Base-by-base conservation (phyloP, 2,888 invertebrate genomes). In the Drosophila borborema region DNA sequence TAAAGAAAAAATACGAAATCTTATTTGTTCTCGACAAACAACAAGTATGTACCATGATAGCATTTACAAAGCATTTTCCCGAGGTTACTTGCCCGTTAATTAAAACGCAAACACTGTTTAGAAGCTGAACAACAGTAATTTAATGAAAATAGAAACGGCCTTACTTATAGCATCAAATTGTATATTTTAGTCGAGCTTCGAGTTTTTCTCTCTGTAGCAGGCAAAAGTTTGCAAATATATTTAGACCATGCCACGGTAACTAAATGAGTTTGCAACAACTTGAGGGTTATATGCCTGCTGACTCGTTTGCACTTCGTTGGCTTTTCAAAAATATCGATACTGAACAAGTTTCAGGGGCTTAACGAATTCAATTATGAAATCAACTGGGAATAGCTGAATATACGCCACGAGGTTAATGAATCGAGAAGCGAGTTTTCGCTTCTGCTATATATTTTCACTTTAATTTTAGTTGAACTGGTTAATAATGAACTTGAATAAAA, bases 201-300 rank as follows among this genome's bases (percentile, higher is more conserved):
- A 69, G 72, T 69, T 72, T 70, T 72, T 16, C 14, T 61, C 64
- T 71, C 59, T 63, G 65, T 18, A 16, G 56, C 49, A 23, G 46
- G 46, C 34, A 72, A 81, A 81, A 84, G 66, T 84, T 84, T 56
- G 63, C 49, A 73, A 79, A 82, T 84, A 69, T 82, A 84, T 79
- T 71, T 61, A 62, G 53, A 46, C 58, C 59, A 31, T 31, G 58
- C 51, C 45, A 64, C 60, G 67, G 51, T 54, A 64, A 64, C 71
- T 77, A 74, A 69, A 66, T 79, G 71, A 79, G 66, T 74, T 74
- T 78, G 46, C 51, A 54, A 8, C 51, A 61, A 63, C 54, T 46
- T 51, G 65, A 49, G 58, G 10, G 4, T 16, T 20, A 7, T 20
- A 20, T 23, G 6, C 28, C 5, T 64, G 63, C 64, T 48, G 64